Conservation (phyloP, 2,888 invertebrate genomes). For the Habrosyne pyritoides region DNA sequence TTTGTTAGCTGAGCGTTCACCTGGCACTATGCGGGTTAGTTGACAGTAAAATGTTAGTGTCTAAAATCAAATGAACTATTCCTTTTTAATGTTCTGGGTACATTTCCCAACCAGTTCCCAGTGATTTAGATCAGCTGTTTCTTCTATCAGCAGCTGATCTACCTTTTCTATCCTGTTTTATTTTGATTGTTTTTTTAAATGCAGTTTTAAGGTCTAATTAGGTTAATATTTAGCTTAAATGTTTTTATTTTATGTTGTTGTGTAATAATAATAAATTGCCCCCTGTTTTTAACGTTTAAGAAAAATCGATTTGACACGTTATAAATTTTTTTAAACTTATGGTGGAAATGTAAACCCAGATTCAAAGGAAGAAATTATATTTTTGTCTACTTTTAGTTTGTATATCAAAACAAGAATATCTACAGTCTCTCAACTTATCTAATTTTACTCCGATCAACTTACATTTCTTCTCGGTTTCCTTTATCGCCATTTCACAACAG, state of each 20-base stretch:
- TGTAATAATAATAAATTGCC: no score
- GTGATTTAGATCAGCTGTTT: no score
- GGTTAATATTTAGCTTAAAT: no score
- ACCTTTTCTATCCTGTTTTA: no score
- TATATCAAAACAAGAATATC: not conserved
- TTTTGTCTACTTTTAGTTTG: not conserved
- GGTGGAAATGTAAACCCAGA: not conserved
- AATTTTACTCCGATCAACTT: not conserved
- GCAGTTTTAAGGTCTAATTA: no score
- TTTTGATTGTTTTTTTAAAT: no score
- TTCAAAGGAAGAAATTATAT: not conserved
- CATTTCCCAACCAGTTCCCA: no score
- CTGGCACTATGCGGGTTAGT: not conserved
- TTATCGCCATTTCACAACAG: not conserved
- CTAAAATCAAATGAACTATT: not conserved
- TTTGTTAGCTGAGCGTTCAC: not conserved
- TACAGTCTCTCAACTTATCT: not conserved
- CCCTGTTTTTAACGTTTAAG: no score
- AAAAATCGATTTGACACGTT: no score
- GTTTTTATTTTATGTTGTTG: no score
- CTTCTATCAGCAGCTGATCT: no score
- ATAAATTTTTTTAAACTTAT: no score
- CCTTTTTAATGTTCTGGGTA: not conserved
- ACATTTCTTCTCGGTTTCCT: not conserved
- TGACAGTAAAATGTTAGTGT: not conserved